These are phyloP conservation scores for Sialis lutaria DNA, from an alignment of 2,888 invertebrate genomes.

Conservation along the genomic window DNA sequence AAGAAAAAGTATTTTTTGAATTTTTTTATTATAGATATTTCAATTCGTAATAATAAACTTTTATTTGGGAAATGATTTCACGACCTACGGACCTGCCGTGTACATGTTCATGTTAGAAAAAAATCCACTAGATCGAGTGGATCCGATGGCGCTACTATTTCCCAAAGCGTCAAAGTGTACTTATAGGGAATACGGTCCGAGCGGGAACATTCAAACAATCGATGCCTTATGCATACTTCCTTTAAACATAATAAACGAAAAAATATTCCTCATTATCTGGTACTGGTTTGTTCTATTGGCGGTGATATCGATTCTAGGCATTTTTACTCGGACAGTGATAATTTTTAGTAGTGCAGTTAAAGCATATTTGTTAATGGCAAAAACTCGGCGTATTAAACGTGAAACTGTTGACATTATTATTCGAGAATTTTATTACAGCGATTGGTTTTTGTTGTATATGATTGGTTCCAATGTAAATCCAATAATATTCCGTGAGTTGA, in stretches of 20 bases:
- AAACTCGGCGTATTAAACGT: constrained; percentile 34
- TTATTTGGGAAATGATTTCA: constrained; percentile 44
- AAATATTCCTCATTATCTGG: constrained; percentile 58
- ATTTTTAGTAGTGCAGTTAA: constrained; percentile 38
- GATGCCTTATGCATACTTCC: constrained; percentile 60
- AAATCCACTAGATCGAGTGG: constrained; percentile 28
- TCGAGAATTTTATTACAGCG: constrained; percentile 40
- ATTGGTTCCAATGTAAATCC: constrained; percentile 62
- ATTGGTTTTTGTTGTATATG: constrained; percentile 63
- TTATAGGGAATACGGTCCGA: constrained; percentile 37
- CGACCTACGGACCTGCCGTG: constrained; percentile 37
- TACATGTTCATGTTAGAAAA: constrained; percentile 27
- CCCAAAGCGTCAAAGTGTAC: constrained; percentile 52
- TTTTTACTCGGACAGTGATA: constrained; percentile 45
- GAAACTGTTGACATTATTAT: constrained; percentile 34
- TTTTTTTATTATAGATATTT: constrained; percentile 30
- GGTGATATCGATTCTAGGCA: constrained; percentile 37
- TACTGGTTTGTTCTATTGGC: constrained; percentile 53
- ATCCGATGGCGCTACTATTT: constrained; percentile 50
- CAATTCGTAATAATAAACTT: constrained; percentile 51
- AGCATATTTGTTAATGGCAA: constrained; percentile 40
- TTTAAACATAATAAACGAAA: constrained; percentile 63
- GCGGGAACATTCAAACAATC: constrained; percentile 34
- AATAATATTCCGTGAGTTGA: constrained; percentile 42
- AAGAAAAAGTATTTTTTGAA: neutral